Base-by-base conservation (phyloP, 2,797 vertebrate genomes). In the Gambusia yucatana region DNA sequence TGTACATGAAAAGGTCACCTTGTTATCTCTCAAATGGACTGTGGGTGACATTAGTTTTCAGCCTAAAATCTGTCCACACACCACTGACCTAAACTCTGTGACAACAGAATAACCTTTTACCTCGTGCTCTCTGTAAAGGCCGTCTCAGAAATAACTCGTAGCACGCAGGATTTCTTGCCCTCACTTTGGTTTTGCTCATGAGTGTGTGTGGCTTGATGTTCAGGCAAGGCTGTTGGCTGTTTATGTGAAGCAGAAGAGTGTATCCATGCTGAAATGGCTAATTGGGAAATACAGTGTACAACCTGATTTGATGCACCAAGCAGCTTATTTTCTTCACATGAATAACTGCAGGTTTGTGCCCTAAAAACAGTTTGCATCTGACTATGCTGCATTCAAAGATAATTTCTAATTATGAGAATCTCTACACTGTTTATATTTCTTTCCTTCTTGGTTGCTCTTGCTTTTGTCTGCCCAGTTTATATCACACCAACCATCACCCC, bases 261-360 rank as follows among this genome's bases (percentile, higher is more conserved):
- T 89, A 93, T 90, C 88, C 92, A 93, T 90, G 91, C 92, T 93
- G 90, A 92, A 93, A 90, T 92, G 89, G 86, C 92, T 93, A 93
- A 94, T 94, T 90, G 90, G 93, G 85, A 94, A 94, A 91, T 91
- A 90, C 10, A 79, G 89, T 91, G 92, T 85, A 90, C 87, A 82
- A 83, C 47, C 86, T 90, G 79, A 90, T 93, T 87, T 89, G 83
- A 90, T 84, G 83, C 88, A 90, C 79, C 48, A 14, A 87, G 79
- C 82, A 84, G 75, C 80, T 52, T 86, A 82, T 92, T 93, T 79
- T 78, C 78, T 91, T 84, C 93, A 88, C 91, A 90, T 93, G 90
- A 87, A 86, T 89, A 89, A 83, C 90, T 91, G 50, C 85, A 93
- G 91, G 87, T 90, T 90, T 82, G 48, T 78, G 84, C 73, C 46